These are phyloP conservation scores for Brachyrhaphis roseni DNA, from an alignment of 2,797 vertebrate genomes.

Conservation along the genomic window DNA sequence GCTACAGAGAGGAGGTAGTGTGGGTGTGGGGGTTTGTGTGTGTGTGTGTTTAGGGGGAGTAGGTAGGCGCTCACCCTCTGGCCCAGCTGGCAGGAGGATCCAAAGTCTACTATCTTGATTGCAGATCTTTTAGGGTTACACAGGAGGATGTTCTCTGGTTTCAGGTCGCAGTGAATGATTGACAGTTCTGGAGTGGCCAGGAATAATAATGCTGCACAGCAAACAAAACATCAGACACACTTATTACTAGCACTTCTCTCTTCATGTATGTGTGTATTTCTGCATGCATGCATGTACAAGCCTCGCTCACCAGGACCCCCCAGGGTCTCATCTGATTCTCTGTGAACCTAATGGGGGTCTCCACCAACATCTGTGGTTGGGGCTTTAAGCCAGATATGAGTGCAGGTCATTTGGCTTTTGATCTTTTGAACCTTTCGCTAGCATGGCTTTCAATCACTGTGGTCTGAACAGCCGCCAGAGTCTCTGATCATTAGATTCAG, in stretches of 20 bases:
- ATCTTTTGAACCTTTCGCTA: not conserved
- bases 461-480: not conserved
- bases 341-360: not conserved
- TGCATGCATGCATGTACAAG: not conserved
- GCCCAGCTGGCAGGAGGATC: conserved; percentile 91
- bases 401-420: not conserved
- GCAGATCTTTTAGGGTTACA: conserved; percentile 94
- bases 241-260: not conserved
- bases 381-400: not conserved
- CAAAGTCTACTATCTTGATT: conserved; percentile 94
- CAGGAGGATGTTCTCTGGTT: conserved; percentile 93
- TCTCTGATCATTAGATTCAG: not conserved
- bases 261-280: not conserved
- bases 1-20: not conserved
- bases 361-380: not conserved
- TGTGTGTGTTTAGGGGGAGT: no score
- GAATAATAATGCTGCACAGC: conserved; percentile 85
- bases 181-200: conserved; percentile 92
- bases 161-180: conserved; percentile 96
- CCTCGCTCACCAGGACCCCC: not conserved
- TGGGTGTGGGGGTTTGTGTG: no score
- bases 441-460: not conserved
- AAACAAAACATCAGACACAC: not conserved
- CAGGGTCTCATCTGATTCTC: not conserved
- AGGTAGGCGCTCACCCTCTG: conserved; percentile 83